Evolutionary conservation across 2,888 invertebrate species (phyloP).

Genomic region (Drosophila prolongata): DNA sequence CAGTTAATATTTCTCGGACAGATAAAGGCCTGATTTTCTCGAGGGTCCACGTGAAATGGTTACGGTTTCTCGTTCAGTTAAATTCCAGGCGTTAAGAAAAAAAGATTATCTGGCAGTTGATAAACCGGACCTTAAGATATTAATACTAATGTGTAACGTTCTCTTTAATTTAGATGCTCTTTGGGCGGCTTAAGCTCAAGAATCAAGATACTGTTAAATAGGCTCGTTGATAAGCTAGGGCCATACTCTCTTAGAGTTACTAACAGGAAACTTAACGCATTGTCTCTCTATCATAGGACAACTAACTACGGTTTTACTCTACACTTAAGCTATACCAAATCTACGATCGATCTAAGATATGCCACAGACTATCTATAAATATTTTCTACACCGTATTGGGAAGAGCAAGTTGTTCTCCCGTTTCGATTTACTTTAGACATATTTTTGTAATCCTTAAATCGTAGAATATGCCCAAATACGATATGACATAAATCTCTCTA

Average conservation of each 20-base stretch:
- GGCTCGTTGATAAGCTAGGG: conserved; percentile 68
- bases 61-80: too few relatives aligned
- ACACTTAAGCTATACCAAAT: conserved; percentile 55
- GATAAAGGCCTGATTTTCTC: too few relatives aligned
- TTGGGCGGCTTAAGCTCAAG: conserved; percentile 43
- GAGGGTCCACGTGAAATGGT: too few relatives aligned
- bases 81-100: too few relatives aligned
- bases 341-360: conserved; percentile 45
- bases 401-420: neutral
- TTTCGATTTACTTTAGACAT: conserved; percentile 12
- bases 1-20: too few relatives aligned
- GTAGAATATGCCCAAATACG: conserved; percentile 5
- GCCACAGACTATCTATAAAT: conserved; percentile 25
- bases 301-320: conserved; percentile 60
- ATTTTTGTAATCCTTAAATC: conserved; percentile 10
- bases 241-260: conserved; percentile 68
- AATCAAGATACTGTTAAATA: conserved; percentile 61
- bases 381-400: conserved; percentile 23
- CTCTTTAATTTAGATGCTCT: conserved; percentile 81
- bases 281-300: conserved; percentile 56
- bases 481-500: conserved; percentile 26
- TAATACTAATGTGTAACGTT: conserved; percentile 71
- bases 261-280: conserved; percentile 63
- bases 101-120: too few relatives aligned
- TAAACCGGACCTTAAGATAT: conserved; percentile 18